Percentiles rank a stretch among this genome's conserved stretches.
These are phyloP conservation scores for Leptatherina wallacei DNA, from an alignment of 2,797 vertebrate genomes.

Conservation along the genomic window DNA sequence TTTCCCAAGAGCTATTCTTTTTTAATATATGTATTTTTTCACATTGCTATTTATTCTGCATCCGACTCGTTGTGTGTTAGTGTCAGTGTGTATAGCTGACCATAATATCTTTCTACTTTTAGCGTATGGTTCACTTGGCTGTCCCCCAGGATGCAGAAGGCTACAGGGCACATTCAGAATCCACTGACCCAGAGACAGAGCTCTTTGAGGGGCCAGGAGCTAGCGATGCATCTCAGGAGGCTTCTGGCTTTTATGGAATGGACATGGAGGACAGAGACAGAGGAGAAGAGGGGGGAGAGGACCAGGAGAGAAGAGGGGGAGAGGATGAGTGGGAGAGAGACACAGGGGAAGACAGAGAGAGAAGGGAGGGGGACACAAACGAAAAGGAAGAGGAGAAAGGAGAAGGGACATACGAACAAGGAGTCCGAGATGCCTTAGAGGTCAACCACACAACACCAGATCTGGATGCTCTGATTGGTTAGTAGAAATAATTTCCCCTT, in stretches of 20 bases:
- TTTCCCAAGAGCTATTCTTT: too few species aligned
- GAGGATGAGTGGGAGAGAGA: constrained; percentile 56
- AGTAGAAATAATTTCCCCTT: constrained; percentile 21
- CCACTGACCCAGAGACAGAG: constrained; percentile 46
- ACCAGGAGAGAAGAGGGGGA: constrained; percentile 53
- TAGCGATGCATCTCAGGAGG: constrained; percentile 57
- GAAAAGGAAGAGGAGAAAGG: background rate
- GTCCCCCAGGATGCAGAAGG: constrained; percentile 40
- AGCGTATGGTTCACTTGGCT: constrained; percentile 72
- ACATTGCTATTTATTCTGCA: too few species aligned
- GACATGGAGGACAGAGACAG: constrained; percentile 72
- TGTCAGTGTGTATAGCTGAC: background rate
- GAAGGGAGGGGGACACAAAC: background rate
- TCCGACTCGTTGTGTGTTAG: too few species aligned
- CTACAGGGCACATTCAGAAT: constrained; percentile 28
- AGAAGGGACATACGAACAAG: background rate
- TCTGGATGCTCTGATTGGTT: constrained; percentile 70
- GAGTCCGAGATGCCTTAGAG: constrained; percentile 29
- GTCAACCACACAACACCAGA: constrained; percentile 60
- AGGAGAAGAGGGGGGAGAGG: constrained; percentile 65
- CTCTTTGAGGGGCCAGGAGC: constrained; percentile 42
- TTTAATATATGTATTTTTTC: too few species aligned
- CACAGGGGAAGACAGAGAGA: constrained; percentile 29
- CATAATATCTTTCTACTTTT: background rate
- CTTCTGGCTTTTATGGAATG: constrained; percentile 64